Conservation (phyloP, 64 coral and sea anemone species). For the Acropora tenuis region DNA sequence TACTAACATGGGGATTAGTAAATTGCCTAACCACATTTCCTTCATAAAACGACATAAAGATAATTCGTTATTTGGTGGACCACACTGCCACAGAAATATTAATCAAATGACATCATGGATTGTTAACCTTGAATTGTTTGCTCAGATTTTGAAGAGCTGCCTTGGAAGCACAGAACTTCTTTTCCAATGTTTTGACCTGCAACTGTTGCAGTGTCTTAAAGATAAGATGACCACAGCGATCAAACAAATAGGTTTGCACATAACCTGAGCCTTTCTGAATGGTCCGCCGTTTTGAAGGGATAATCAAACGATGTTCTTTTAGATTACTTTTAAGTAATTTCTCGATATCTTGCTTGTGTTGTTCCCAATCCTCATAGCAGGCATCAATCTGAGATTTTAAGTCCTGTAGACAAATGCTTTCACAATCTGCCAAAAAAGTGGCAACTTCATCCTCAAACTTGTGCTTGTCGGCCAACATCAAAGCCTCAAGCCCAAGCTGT, state of each 20-base stretch:
- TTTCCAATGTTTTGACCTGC: slow-evolving; percentile 75
- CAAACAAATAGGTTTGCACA: slow-evolving; percentile 65
- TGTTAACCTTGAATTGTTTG: background rate
- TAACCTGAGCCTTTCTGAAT: slow-evolving; percentile 47
- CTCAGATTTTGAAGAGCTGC: slow-evolving; percentile 47
- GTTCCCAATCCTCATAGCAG: slow-evolving; percentile 64
- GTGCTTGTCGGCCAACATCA: slow-evolving; percentile 71
- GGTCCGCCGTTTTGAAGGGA: slow-evolving; percentile 57
- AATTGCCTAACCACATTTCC: too few relatives aligned
- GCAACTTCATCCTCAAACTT: slow-evolving; percentile 73
- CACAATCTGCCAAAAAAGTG: slow-evolving; percentile 70
- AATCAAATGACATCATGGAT: too few relatives aligned
- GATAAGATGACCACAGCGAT: slow-evolving; percentile 68
- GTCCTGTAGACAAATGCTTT: slow-evolving; percentile 86
- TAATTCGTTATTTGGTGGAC: too few relatives aligned
- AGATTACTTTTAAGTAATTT: slow-evolving; percentile 70
- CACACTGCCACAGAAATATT: too few relatives aligned
- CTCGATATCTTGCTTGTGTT: slow-evolving; percentile 61
- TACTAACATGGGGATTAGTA: too few relatives aligned
- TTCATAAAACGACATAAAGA: too few relatives aligned
- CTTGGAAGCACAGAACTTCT: slow-evolving; percentile 84
- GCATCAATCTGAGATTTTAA: slow-evolving; percentile 70
- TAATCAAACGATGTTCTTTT: slow-evolving; percentile 83
- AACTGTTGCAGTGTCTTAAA: slow-evolving; percentile 72
- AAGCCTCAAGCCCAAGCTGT: slow-evolving; percentile 85